phyloP scores from a whole-genome alignment of 1,140 invertebrate genomes.

The Drosophila tani region DNA sequence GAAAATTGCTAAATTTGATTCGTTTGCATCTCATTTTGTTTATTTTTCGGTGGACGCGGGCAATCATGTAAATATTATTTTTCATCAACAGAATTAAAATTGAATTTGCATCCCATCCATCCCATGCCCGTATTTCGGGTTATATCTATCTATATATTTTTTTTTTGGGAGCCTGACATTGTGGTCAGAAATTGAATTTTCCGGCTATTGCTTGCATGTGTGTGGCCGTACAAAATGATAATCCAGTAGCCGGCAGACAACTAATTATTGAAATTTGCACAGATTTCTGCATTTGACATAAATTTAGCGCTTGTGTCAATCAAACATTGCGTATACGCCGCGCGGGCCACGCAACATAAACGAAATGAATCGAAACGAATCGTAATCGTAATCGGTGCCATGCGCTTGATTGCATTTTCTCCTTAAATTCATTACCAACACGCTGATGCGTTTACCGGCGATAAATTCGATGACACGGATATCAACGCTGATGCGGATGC shows the following conservation, averaged over 20 bases:
- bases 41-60: slow-evolving; percentile 20
- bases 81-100: slow-evolving; percentile 69
- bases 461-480: slow-evolving; percentile 58
- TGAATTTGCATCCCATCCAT: slow-evolving; percentile 39
- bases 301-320: slow-evolving; percentile 35
- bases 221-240: slow-evolving; percentile 14
- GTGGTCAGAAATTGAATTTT: slow-evolving; percentile 53
- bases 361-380: slow-evolving; percentile 17
- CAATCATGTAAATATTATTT: slow-evolving; percentile 64
- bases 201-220: slow-evolving; percentile 2
- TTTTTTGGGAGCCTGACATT: slow-evolving; percentile 44
- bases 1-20: slow-evolving; percentile 61
- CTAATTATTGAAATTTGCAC: slow-evolving; percentile 71
- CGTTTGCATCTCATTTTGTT: slow-evolving; percentile 32
- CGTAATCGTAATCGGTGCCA: slow-evolving; percentile 64
- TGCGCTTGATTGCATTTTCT: slow-evolving; percentile 73
- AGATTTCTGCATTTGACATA: slow-evolving; percentile 42
- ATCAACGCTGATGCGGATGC: slow-evolving; percentile 28
- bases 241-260: slow-evolving; percentile 46
- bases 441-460: slow-evolving; percentile 70
- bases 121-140: neutral
- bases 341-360: slow-evolving; percentile 15
- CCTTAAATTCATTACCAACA: slow-evolving; percentile 70
- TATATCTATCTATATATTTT: slow-evolving; percentile 4
- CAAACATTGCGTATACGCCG: slow-evolving; percentile 36